phyloP scores from a whole-genome alignment of 1,140 invertebrate genomes.

The Pseudomyrmex dendroicus region DNA sequence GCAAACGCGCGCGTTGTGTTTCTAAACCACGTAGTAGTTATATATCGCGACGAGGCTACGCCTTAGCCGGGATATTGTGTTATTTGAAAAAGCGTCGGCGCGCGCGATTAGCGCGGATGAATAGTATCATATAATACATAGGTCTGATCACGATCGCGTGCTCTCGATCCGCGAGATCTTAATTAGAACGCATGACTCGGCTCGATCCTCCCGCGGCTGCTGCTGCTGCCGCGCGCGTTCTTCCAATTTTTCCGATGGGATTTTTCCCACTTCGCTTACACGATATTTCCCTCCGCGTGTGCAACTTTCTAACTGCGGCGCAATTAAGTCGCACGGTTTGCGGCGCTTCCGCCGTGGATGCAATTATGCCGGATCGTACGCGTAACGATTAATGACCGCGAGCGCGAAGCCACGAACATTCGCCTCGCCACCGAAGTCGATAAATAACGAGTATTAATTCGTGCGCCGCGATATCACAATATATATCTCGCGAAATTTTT shows the following conservation, averaged over 20 bases:
- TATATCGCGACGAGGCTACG: background rate
- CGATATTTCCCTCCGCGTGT: constrained; percentile 41
- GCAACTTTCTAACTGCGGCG: constrained; percentile 50
- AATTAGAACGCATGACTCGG: constrained; percentile 76
- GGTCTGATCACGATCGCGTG: constrained; percentile 65
- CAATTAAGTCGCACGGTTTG: constrained; percentile 63
- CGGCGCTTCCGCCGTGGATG: constrained; percentile 48
- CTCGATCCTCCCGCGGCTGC: constrained; percentile 56
- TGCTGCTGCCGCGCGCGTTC: constrained; percentile 2
- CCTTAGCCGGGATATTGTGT: background rate
- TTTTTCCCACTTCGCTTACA: constrained; percentile 40
- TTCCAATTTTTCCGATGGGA: constrained; percentile 66
- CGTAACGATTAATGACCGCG: constrained; percentile 54
- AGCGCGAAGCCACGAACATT: constrained; percentile 58
- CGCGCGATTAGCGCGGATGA: constrained; percentile 57
- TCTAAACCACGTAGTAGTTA: constrained; percentile 24
- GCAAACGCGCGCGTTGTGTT: background rate
- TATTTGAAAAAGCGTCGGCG: constrained; percentile 25
- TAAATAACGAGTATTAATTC: constrained; percentile 63
- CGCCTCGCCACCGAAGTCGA: constrained; percentile 49
- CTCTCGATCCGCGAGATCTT: constrained; percentile 69
- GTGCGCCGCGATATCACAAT: constrained; percentile 38
- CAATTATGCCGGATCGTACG: constrained; percentile 63
- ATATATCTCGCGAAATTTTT: constrained; percentile 35
- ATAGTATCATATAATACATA: constrained; percentile 40